phyloP scores from a whole-genome alignment of 1,140 invertebrate species.

The Drosophila tropicalis region DNA sequence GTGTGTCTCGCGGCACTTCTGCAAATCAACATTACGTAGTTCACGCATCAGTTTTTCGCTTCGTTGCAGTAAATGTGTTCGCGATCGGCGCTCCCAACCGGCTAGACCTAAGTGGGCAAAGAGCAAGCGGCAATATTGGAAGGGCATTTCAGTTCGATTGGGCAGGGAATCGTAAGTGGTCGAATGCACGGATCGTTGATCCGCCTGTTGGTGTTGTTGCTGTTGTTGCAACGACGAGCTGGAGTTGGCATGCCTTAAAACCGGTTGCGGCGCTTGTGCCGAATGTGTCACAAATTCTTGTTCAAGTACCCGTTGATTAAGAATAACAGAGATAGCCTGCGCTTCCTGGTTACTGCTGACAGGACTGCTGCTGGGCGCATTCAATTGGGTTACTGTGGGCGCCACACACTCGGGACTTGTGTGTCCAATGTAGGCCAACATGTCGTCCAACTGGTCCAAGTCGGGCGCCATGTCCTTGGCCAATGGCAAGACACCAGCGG shows the following conservation, averaged over 20 bases:
- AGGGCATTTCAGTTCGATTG: conserved; percentile 83
- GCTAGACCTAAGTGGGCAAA: conserved; percentile 95
- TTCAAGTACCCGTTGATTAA: conserved; percentile 91
- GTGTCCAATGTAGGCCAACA: conserved; percentile 94
- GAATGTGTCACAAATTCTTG: conserved; percentile 87
- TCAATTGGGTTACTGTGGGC: conserved; percentile 87
- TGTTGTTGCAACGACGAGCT: conserved; percentile 45
- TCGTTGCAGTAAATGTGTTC: conserved; percentile 94
- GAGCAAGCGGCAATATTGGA: conserved; percentile 93
- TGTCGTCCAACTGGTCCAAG: conserved; percentile 96
- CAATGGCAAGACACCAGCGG: conserved; percentile 90
- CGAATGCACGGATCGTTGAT: conserved; percentile 69
- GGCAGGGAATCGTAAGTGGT: conserved; percentile 69
- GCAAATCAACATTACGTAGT: conserved; percentile 95
- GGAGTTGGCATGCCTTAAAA: conserved; percentile 47
- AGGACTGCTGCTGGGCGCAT: conserved; percentile 88
- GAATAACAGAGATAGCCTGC: conserved; percentile 92
- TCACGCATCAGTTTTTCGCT: conserved; percentile 96
- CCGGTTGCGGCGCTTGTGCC: conserved; percentile 62
- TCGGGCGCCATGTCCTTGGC: conserved; percentile 93
- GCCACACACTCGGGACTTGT: conserved; percentile 95
- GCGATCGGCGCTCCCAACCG: conserved; percentile 93
- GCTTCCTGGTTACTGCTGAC: conserved; percentile 89
- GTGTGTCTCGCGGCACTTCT: conserved; percentile 97
- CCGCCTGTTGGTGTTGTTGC: conserved; percentile 18